Base-by-base conservation (phyloP, 2,797 vertebrate species). In the Phataginus tetradactyla region DNA sequence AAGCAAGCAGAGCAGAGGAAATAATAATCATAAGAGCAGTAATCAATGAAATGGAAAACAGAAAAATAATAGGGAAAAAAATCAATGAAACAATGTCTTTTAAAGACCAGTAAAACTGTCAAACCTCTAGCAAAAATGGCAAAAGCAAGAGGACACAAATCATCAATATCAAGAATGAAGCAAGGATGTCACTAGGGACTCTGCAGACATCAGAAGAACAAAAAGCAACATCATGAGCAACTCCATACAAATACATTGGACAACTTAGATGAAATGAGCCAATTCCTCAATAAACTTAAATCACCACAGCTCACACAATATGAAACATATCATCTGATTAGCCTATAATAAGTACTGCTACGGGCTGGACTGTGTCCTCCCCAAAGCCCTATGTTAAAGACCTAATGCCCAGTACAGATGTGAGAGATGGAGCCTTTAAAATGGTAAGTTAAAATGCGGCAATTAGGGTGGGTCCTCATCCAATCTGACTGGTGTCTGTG, bases 31-130 rank as follows among this genome's bases (percentile, higher is more conserved):
- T 59, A 92, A 90, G 34, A 42, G 25, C 25, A 75, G 53, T 94
- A 90, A 49, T 86, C 51, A 83, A 71, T 90, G 20, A 92, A 63
- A 94, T 68, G 11, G 53, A 91, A 57, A 74, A 86, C 18, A 77
- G 49, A 69, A 86, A 89, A 55, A 37, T 13, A 86, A 83, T 49
- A 55, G 21, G 90, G 17, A n/a, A n/a, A 92, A 92, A 55, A 68
- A 81, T 37, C 23, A 81, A 51, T 64, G 69, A 87, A 92, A 77
- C 3, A 85, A 29, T 7, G 27, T 80, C 27, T 61, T 69, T 92
- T 80, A 91, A 85, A 75, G 34, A 59, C 39, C 75, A 92, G 53
- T 79, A 68, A 63, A 83, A 91, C 21, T 66, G 27, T 15, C 71
- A 93, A 59, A 55, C 11, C n/a, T 88, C 53, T 84, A 53, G 34